Evolutionary conservation across 1,140 invertebrate species (phyloP), one percentile per base, ranked within the genome.

Genomic region (Phenacoccus solenopsis): DNA sequence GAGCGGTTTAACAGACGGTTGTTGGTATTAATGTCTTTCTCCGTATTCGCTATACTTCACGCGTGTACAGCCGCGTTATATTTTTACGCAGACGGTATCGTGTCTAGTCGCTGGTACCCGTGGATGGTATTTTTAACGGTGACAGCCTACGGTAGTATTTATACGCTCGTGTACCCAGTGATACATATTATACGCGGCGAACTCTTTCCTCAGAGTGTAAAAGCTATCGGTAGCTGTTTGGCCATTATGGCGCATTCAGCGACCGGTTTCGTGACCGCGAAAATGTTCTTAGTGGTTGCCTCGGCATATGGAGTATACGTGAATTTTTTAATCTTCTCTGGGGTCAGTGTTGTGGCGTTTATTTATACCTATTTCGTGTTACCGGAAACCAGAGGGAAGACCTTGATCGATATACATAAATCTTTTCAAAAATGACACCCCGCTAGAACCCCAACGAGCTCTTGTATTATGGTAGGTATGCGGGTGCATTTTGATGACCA

Each of bases 371-470:
- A 87, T 25, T 80, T 80, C 64, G 81, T 87, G 70, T 82, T 94
- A 16, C 90, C 90, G 0, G 91, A 94, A 79, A 94, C 91, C 0
- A 93, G 91, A 79, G 88, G 88, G 9, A 87, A 89, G 78, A 86
- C 84, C 61, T 82, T 91, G 30, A 82, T 87, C 70, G 83, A 93
- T 79, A 92, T 93, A 27, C 87, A 89, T 75, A 80, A 84, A 16
- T 49, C 20, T 16, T 49, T 49, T 16, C 12, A 9, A 3, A 49
- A 49, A 49, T 49, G 38, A 49, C 13, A 5, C 5, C 13, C 16
- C 38, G 20, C n/a, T n/a, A n/a, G n/a, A n/a, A n/a, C n/a, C n/a
- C n/a, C n/a, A n/a, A n/a, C n/a, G n/a, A n/a, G n/a, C n/a, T n/a
- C n/a, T n/a, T n/a, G n/a, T n/a, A n/a, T n/a, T n/a, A n/a, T n/a